A percentile compares a stretch with the other conserved stretches of the same genome.
Conservation (phyloP, 2,113 vertebrate species). For the Bagarius yarrelli region DNA sequence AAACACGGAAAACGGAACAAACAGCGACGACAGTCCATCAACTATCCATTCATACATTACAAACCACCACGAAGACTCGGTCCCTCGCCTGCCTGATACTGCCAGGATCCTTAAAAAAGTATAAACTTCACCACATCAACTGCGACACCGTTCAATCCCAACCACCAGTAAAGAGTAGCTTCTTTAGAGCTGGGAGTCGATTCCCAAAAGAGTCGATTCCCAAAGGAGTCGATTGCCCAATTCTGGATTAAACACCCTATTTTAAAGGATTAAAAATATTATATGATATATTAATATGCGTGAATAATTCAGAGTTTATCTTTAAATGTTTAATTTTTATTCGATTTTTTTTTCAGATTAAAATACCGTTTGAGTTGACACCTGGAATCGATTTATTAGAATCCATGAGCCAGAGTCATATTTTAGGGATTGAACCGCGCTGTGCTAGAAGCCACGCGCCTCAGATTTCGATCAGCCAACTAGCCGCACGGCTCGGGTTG, state of each 20-base stretch:
- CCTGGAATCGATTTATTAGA: neutral
- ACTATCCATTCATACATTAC: conserved; percentile 82
- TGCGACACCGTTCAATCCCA: neutral
- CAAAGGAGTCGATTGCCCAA: neutral
- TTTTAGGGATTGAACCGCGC: neutral
- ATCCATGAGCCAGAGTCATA: neutral
- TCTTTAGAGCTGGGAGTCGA: neutral
- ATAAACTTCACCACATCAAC: neutral
- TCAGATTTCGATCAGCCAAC: neutral
- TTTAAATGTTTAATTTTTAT: neutral
- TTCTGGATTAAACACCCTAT: neutral
- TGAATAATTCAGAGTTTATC: neutral
- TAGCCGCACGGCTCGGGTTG: neutral
- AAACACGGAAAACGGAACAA: conserved; percentile 67
- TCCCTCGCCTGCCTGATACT: conserved; percentile 53
- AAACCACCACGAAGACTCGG: conserved; percentile 67
- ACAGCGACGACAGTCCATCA: conserved; percentile 76
- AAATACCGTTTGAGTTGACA: neutral
- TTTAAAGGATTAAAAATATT: neutral
- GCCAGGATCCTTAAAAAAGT: conserved; percentile 62
- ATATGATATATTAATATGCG: neutral
- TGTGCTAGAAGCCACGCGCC: neutral
- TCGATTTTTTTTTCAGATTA: neutral
- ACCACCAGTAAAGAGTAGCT: neutral
- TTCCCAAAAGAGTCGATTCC: neutral